Evolutionary conservation across 2,888 invertebrate genomes (phyloP).

Genomic region (Sialis fuliginosa): DNA sequence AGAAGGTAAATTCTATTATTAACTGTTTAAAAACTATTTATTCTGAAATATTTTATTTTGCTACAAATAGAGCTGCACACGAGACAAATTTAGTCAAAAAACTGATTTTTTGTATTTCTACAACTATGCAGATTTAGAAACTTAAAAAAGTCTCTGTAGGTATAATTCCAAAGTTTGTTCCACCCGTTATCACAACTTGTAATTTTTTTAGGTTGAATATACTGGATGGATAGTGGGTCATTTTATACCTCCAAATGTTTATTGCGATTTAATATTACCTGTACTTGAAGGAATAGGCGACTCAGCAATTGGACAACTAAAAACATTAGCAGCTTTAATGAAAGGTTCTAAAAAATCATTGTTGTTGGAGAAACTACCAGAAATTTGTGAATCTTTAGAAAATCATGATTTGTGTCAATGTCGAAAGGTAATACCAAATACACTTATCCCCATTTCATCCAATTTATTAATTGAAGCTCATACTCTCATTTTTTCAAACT

Average conservation of each 20-base stretch:
- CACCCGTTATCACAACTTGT: neutral
- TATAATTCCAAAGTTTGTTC: no score
- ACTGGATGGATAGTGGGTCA: slow-evolving; percentile 57
- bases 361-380: slow-evolving; percentile 29
- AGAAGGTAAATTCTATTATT: slow-evolving; percentile 35
- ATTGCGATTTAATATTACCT: slow-evolving; percentile 48
- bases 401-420: slow-evolving; percentile 40
- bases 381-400: slow-evolving; percentile 38
- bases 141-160: no score
- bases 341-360: slow-evolving; percentile 33
- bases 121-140: no score
- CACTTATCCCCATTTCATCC: neutral
- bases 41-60: no score
- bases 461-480: slow-evolving; percentile 1
- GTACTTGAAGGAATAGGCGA: slow-evolving; percentile 32
- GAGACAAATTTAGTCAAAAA: no score
- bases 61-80: no score
- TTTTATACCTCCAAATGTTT: slow-evolving; percentile 51
- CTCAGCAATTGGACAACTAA: slow-evolving; percentile 32
- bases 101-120: no score
- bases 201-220: slow-evolving; percentile 33
- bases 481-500: neutral
- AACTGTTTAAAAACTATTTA: no score
- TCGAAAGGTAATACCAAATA: slow-evolving; percentile 34
- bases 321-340: slow-evolving; percentile 41